Conservation (phyloP, 2,797 vertebrate species). For the Malurus leucopterus region DNA sequence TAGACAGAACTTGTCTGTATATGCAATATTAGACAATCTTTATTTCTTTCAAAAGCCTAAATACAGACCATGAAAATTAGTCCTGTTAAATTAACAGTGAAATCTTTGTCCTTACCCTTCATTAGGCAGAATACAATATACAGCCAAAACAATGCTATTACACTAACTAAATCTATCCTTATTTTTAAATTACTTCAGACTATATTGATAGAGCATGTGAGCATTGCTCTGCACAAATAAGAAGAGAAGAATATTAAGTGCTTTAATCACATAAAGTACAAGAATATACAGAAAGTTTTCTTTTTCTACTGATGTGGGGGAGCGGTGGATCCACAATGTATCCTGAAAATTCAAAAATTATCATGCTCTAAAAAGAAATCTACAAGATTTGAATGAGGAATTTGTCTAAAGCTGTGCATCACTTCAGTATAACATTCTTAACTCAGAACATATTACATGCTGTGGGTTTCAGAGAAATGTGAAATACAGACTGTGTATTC, state of each 20-base stretch:
- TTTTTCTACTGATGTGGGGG: background rate
- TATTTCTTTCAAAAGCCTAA: background rate
- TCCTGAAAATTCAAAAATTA: background rate
- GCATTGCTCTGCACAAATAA: background rate
- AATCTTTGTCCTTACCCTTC: background rate
- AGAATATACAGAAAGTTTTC: background rate
- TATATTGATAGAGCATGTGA: background rate
- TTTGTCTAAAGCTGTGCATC: background rate
- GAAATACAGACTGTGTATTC: background rate
- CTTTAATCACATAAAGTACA: background rate
- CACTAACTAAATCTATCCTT: background rate
- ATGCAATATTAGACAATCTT: background rate
- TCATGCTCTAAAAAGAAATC: background rate
- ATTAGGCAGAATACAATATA: background rate
- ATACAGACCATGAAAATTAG: background rate
- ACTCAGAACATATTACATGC: background rate
- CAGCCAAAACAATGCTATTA: background rate
- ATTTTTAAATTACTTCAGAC: background rate
- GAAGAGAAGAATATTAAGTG: background rate
- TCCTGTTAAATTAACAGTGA: background rate
- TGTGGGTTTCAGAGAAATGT: background rate
- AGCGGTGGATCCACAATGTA: background rate
- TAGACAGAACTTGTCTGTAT: background rate
- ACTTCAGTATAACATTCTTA: background rate
- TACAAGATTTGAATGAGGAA: background rate